These are phyloP conservation scores for Takifugu rubripes DNA, from an alignment of 2,797 vertebrate genomes.

Conservation along the genomic window DNA sequence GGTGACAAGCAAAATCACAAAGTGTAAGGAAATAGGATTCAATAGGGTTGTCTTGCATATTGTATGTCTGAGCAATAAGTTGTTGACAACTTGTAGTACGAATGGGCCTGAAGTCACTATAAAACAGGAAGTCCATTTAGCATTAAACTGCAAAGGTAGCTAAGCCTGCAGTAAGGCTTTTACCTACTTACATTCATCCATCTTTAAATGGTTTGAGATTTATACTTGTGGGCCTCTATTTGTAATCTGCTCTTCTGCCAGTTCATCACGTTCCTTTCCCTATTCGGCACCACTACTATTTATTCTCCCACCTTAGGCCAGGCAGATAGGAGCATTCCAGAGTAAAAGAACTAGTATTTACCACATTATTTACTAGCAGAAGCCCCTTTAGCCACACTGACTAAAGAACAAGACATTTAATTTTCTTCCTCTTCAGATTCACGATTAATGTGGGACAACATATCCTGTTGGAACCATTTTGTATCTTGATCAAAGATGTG, in stretches of 20 bases:
- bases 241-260: slow-evolving; percentile 42
- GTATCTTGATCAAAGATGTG: slow-evolving; percentile 62
- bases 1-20: no score
- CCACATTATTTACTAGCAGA: slow-evolving; percentile 66
- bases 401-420: slow-evolving; percentile 13
- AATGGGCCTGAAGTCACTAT: background rate
- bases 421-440: slow-evolving; percentile 15
- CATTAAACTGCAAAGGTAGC: slow-evolving; percentile 4
- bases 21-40: no score
- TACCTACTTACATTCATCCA: slow-evolving; percentile 20
- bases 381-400: slow-evolving; percentile 34
- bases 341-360: slow-evolving; percentile 69
- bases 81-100: no score
- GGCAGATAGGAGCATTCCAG: slow-evolving; percentile 60
- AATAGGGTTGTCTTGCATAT: no score
- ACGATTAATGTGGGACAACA: slow-evolving; percentile 54
- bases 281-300: slow-evolving; percentile 44
- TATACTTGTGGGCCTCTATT: slow-evolving; percentile 30
- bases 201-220: slow-evolving; percentile 18
- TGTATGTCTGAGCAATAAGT: no score
- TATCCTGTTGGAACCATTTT: slow-evolving; percentile 45
- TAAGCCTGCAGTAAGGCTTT: slow-evolving; percentile 19
- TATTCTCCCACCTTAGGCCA: slow-evolving; percentile 53
- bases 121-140: background rate
- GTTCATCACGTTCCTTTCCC: slow-evolving; percentile 36